Conservation (phyloP, 2,113 vertebrate species). For the Ceyx margarethae region DNA sequence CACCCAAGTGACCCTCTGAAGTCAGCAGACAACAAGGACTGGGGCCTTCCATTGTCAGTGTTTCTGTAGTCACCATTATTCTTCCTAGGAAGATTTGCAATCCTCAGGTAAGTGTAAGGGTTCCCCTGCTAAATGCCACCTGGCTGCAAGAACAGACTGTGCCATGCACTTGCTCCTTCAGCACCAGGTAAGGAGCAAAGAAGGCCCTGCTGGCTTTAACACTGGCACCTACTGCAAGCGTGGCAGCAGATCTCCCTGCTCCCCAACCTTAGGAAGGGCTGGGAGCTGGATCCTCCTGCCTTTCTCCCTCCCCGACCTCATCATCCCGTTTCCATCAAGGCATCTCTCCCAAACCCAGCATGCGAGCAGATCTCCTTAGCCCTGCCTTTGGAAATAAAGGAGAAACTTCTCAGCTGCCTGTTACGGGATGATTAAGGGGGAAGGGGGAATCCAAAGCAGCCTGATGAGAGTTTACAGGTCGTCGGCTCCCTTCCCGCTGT, state of each 20-base stretch:
- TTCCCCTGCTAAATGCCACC: background rate
- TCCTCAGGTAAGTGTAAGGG: background rate
- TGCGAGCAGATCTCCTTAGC: background rate
- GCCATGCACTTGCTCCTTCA: background rate
- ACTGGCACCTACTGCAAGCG: background rate
- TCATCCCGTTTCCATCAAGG: background rate
- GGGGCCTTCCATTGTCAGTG: background rate
- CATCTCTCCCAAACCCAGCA: background rate
- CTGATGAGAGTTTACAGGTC: constrained; percentile 49
- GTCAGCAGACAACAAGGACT: background rate
- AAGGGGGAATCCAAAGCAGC: constrained; percentile 30
- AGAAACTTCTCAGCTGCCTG: constrained; percentile 40
- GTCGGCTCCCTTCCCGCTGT: constrained; percentile 47
- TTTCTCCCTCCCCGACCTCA: background rate
- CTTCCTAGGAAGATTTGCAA: background rate
- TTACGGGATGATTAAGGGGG: background rate
- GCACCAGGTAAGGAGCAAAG: background rate
- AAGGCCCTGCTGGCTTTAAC: background rate
- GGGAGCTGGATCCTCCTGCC: background rate
- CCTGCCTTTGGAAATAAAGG: constrained; percentile 34
- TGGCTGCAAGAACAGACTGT: background rate
- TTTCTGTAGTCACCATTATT: background rate
- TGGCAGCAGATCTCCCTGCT: background rate
- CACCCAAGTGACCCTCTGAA: background rate
- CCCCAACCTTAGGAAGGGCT: background rate